Base-by-base conservation (phyloP, 2,113 vertebrate genomes). In the Pteronura brasiliensis region DNA sequence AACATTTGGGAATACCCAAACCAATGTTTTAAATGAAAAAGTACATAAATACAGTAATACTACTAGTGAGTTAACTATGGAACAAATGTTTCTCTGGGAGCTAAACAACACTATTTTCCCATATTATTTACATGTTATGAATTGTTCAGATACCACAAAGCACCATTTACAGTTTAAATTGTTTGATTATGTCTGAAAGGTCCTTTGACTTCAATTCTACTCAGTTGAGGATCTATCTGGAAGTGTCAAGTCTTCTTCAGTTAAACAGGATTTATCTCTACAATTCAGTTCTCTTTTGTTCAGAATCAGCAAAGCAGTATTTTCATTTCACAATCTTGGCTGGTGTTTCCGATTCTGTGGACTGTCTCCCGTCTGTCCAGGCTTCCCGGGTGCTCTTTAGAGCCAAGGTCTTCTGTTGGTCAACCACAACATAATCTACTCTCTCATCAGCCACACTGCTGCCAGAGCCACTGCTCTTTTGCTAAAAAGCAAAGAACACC, bases 351-450 rank as follows among this genome's bases (percentile, higher is more conserved):
- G 99, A 99, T 94, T 99, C 99, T 0, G 99, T 99, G 69, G 99
- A 99, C 98, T 99, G 99, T 13, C 99, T 99, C 49, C 99, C 99
- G 3, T 99, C 99, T 23, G 99, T 99, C 99, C 99, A 99, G 63
- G 99, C 99, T 97, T 99, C 99, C 57, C 99, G 98, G 14, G 99
- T 99, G 98, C 99, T 99, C 98, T 99, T 99, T 65, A 99, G 99
- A 36, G 99, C 99, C 85, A 99, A 98, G 0, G 99, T 99, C 88
- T 99, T 99, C 98, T 99, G 99, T 96, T 99, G 99, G 98, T 99
- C 99, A 44, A 99, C 99, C 79, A 99, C 99, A 34, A 99, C 99
- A 0, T 99, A 99, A 98, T 99, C 99, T 7, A 99, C 99, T n/a
- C 99, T 99, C 98, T 99, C 99, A 0, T 99, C 99, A 0, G 99